Evolutionary conservation across 2,113 vertebrate genomes (phyloP), one percentile per base, ranked within the genome.

Genomic region (Jacana jacana): DNA sequence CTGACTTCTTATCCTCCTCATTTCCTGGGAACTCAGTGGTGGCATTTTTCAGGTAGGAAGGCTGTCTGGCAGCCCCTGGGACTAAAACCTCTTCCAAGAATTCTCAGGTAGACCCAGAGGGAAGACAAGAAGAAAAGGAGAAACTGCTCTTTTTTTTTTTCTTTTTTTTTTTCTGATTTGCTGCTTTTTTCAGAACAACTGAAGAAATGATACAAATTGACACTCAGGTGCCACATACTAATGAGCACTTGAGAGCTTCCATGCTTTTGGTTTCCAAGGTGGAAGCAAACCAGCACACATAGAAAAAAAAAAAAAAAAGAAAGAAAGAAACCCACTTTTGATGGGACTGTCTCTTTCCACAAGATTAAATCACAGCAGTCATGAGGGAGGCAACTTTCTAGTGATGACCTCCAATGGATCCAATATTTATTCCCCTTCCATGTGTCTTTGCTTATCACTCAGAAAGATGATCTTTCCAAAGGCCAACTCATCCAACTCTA

Each of bases 391-490:
- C 8, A 66, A 55, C 44, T 87, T 91, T 81, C 70, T 55, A 35
- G 49, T 73, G 77, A 58, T 77, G 83, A 93, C 70, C 73, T 91
- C 86, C 84, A 91, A 65, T 1, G 1, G 58, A 76, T 73, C 72
- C 83, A 78, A 7, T 63, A 80, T 49, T 93, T 91, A 91, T 93
- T 91, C 79, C 27, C 27, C 35, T 91, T 93, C 81, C 63, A n/a
- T 5, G 7, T 73, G 44, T 73, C 83, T 95, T 70, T 60, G 63
- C 86, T 92, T 60, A 82, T 57, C 63, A 65, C 57, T 80, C 52
- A 92, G 78, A 80, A 95, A 85, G 77, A 87, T 70, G 81, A 94
- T 96, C 65, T 93, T 85, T 82, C 81, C 72, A 79, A 93, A 89
- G 76, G 73, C 88, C 95, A 91, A n/a, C 71, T 94, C 79, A 89